These are phyloP conservation scores for Hipparchia semele DNA, from an alignment of 2,888 invertebrate genomes.

Conservation along the genomic window DNA sequence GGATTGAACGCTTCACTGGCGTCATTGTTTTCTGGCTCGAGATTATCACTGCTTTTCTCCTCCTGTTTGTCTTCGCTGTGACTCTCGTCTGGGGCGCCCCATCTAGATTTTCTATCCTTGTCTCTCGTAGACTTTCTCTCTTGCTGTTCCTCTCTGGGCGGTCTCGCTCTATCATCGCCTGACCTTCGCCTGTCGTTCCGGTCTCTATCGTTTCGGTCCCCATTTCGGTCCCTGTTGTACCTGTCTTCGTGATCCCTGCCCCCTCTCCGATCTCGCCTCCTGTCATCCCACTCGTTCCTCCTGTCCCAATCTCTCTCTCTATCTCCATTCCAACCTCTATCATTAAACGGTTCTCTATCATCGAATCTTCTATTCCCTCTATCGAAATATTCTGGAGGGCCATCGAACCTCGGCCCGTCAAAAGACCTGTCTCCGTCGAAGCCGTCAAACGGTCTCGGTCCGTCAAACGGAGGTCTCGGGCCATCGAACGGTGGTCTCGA, in stretches of 20 bases:
- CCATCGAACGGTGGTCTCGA: slow-evolving; percentile 61
- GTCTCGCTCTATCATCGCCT: slow-evolving; percentile 51
- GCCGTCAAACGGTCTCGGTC: slow-evolving; percentile 46
- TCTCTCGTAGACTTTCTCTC: slow-evolving; percentile 56
- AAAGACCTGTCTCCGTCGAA: slow-evolving; percentile 45
- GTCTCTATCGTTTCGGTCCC: slow-evolving; percentile 38
- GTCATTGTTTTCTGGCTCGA: slow-evolving; percentile 20
- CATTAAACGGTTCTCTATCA: slow-evolving; percentile 67
- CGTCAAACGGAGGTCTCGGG: slow-evolving; percentile 60
- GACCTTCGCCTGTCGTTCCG: slow-evolving; percentile 54
- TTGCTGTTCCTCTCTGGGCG: slow-evolving; percentile 38
- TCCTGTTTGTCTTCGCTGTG: slow-evolving; percentile 25
- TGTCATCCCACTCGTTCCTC: slow-evolving; percentile 62
- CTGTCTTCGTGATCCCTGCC: slow-evolving; percentile 59
- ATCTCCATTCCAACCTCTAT: slow-evolving; percentile 67
- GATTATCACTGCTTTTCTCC: slow-evolving; percentile 40
- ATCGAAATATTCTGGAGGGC: slow-evolving; percentile 72
- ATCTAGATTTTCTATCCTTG: slow-evolving; percentile 72
- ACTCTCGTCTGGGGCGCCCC: slow-evolving; percentile 69
- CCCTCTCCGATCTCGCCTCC: slow-evolving; percentile 57
- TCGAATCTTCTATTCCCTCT: slow-evolving; percentile 70
- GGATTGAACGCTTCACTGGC: slow-evolving; percentile 22
- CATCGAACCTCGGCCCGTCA: slow-evolving; percentile 47
- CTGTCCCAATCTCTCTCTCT: slow-evolving; percentile 59
- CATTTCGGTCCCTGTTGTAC: slow-evolving; percentile 49